A percentile compares a stretch with the other conserved stretches of the same genome.
Conservation (phyloP, 2,888 invertebrate genomes). For the Lysandra coridon region DNA sequence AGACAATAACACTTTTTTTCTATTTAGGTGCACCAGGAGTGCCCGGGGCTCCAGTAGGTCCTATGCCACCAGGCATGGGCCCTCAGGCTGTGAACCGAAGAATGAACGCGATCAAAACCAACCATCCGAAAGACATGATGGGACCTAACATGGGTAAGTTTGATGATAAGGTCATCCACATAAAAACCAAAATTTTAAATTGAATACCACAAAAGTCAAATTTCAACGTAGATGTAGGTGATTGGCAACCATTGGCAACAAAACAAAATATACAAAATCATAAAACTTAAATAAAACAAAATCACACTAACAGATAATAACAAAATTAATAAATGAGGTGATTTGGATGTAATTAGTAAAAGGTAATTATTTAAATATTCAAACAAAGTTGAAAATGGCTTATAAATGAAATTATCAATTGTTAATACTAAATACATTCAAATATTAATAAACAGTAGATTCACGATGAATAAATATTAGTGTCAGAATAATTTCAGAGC, state of each 20-base stretch:
- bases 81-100: slow-evolving; percentile 84
- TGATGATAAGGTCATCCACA: slow-evolving; percentile 34
- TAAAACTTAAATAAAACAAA: slow-evolving; percentile 36
- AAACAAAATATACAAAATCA: slow-evolving; percentile 35
- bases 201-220: slow-evolving; percentile 16
- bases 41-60: slow-evolving; percentile 66
- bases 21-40: slow-evolving; percentile 62
- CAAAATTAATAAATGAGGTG: slow-evolving; percentile 35
- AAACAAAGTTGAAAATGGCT: not conserved
- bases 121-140: slow-evolving; percentile 90
- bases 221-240: slow-evolving; percentile 20
- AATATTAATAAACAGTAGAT: not conserved
- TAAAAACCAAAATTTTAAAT: not conserved
- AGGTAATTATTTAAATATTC: not conserved
- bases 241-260: slow-evolving; percentile 40
- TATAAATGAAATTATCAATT: not conserved
- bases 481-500: slow-evolving; percentile 20
- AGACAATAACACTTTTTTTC: slow-evolving; percentile 32
- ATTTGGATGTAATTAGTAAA: slow-evolving; percentile 17
- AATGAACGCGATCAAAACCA: slow-evolving; percentile 93
- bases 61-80: slow-evolving; percentile 74
- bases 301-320: slow-evolving; percentile 35
- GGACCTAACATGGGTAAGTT: slow-evolving; percentile 89
- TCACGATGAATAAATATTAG: not conserved
- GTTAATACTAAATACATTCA: slow-evolving; percentile 9